Evolutionary conservation across 2,113 vertebrate species (phyloP), one percentile per base, ranked within the genome.

Genomic region (Rhinogobius similis): DNA sequence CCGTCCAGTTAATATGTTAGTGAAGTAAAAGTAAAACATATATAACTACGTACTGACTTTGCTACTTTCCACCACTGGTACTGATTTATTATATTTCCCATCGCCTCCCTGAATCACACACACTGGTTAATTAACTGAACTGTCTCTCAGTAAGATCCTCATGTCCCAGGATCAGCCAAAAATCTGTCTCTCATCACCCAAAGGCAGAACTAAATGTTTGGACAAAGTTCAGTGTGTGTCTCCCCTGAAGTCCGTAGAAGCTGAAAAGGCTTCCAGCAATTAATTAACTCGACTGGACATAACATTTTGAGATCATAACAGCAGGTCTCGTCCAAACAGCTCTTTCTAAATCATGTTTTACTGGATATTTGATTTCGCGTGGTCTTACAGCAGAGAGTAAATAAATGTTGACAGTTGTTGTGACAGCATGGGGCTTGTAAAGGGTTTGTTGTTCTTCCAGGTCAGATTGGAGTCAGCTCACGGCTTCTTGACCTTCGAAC

Each of bases 361-460:
- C 10, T 52, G 50, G 23, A 12, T 52, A 27, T 16, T 12, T 56
- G 24, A 26, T 14, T 58, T 29, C 11, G 13, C 1, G 1, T 58
- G 26, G 13, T 24, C 3, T 24, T 8, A 10, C 9, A 58, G 4
- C 24, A 26, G 9, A n/a, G 8, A n/a, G 20, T 29, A 20, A 55
- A 9, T 61, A 32, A 5, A 61, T 38, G 58, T 61, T 11, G 29
- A 61, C 58, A 32, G 56, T 59, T 59, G 56, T 32, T 59, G 56
- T 29, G 56, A 38, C 58, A 61, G 58, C 18, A n/a, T 38, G 29
- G 29, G 18, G 18, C 58, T 59, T 59, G 56, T 59, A n/a, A 38
- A n/a, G 8, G n/a, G 29, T 61, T 61, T 61, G 58, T 61, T 61
- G 58, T 36, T 61, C 11, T 58, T 58, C 24, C 18, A 20, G 58